These are phyloP conservation scores for Albula glossodonta DNA, from an alignment of 2,113 vertebrate genomes.

Conservation along the genomic window DNA sequence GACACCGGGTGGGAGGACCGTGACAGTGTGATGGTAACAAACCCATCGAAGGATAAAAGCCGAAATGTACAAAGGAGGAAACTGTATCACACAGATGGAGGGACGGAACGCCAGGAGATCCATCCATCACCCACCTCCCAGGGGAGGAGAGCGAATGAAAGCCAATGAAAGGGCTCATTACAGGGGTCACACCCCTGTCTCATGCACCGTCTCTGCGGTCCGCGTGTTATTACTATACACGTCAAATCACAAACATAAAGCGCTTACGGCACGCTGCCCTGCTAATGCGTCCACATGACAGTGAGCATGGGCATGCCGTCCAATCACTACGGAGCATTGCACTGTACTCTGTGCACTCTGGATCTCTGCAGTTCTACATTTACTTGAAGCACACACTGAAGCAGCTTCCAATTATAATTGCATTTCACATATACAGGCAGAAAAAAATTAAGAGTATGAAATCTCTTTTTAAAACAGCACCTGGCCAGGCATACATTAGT, in stretches of 20 bases:
- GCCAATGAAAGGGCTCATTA: constrained; percentile 2
- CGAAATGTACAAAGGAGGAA: neutral
- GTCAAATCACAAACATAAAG: neutral
- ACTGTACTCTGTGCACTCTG: too few species aligned
- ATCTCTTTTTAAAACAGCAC: too few species aligned
- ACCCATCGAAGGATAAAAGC: neutral
- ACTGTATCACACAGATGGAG: neutral
- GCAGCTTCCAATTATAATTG: too few species aligned
- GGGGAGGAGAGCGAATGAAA: neutral
- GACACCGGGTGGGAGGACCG: neutral
- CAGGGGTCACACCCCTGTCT: neutral
- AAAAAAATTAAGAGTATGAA: too few species aligned
- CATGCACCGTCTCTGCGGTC: neutral
- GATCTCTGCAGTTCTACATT: too few species aligned
- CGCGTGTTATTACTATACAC: neutral
- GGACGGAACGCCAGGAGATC: neutral
- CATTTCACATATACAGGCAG: too few species aligned
- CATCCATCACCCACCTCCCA: neutral
- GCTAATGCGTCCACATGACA: neutral
- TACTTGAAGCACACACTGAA: too few species aligned
- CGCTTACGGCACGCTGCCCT: neutral
- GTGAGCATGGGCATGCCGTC: neutral
- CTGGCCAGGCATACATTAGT: too few species aligned
- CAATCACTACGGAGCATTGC: neutral
- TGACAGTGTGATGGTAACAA: neutral